Evolutionary conservation across 1,140 invertebrate genomes (phyloP).

Genomic region (Diachasmimorpha longicaudata): DNA sequence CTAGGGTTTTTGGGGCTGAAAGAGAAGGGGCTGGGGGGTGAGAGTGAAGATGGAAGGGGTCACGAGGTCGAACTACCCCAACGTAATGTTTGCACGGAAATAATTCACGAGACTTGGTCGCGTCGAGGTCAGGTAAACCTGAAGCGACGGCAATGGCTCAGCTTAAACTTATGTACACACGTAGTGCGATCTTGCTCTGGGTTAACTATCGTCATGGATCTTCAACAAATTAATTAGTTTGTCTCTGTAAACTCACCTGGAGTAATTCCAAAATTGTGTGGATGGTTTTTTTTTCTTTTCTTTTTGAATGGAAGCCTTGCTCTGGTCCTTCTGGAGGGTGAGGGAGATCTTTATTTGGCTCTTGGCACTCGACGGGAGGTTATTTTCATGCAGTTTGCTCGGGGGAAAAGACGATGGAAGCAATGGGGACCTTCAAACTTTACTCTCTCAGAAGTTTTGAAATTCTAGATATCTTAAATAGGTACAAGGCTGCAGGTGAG

Average conservation of each 20-base stretch:
- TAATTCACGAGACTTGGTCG: conserved; percentile 36
- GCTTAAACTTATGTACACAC: conserved; percentile 17
- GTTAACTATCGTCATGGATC: neutral
- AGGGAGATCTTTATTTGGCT: neutral
- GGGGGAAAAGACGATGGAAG: neutral
- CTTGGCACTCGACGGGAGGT: neutral
- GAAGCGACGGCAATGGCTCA: conserved; percentile 20
- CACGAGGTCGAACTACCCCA: conserved; percentile 2
- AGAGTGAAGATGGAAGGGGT: neutral
- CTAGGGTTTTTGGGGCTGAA: neutral
- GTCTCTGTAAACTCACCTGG: neutral
- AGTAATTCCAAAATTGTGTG: neutral
- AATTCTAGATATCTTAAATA: neutral
- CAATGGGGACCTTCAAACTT: neutral
- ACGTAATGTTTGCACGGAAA: conserved; percentile 37
- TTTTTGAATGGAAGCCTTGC: neutral
- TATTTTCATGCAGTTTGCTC: neutral
- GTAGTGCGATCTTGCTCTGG: neutral
- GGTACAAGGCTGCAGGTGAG: neutral
- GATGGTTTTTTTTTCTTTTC: neutral
- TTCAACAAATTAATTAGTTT: neutral
- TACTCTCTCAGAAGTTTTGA: neutral
- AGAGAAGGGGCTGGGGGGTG: no score
- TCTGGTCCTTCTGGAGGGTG: neutral
- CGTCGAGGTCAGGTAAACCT: conserved; percentile 26